Conservation (phyloP, 2,113 vertebrate species). For the Stigmatopora argus region DNA sequence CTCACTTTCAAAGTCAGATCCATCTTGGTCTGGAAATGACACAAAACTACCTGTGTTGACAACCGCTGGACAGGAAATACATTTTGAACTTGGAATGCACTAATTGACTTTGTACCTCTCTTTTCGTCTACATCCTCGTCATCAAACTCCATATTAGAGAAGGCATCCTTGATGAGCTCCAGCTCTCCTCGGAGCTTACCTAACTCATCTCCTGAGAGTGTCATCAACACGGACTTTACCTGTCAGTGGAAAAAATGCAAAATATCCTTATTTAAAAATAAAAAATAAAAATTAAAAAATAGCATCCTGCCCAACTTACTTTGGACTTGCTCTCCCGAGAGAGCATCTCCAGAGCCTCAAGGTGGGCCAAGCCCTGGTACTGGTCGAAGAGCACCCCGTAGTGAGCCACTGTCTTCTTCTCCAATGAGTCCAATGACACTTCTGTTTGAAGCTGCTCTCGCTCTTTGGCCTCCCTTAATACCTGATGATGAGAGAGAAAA, state of each 20-base stretch:
- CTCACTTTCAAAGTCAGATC: conserved; percentile 80
- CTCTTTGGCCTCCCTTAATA: conserved; percentile 91
- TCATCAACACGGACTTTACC: conserved; percentile 82
- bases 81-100: background rate
- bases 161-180: conserved; percentile 79
- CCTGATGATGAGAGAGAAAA: conserved; percentile 57
- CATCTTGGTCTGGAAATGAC: conserved; percentile 67
- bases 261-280: background rate
- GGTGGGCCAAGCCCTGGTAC: conserved; percentile 92
- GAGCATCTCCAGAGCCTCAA: conserved; percentile 95
- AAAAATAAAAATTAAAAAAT: too few relatives aligned
- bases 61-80: background rate
- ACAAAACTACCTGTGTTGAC: background rate
- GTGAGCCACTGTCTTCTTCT: conserved; percentile 79
- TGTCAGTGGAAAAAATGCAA: conserved; percentile 32
- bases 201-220: conserved; percentile 80
- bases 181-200: conserved; percentile 73
- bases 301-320: conserved; percentile 63
- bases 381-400: conserved; percentile 97
- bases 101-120: conserved; percentile 67
- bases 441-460: conserved; percentile 80
- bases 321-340: conserved; percentile 92
- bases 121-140: conserved; percentile 88
- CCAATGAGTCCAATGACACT: conserved; percentile 64
- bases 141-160: conserved; percentile 88